These are phyloP conservation scores for Gymnorhina tibicen DNA, from an alignment of 2,113 vertebrate species.

Conservation along the genomic window DNA sequence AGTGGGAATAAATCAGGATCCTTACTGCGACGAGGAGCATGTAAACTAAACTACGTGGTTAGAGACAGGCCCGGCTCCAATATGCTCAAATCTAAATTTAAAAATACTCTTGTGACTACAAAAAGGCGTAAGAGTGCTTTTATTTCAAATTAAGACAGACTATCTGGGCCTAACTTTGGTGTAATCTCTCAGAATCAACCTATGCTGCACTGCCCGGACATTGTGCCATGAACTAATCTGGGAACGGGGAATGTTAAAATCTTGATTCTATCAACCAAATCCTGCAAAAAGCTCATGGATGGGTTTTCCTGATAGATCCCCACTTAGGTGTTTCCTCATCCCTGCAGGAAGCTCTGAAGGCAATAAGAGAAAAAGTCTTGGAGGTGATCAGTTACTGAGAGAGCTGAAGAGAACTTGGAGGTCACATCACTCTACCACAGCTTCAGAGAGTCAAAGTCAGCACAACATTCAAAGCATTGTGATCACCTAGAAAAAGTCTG, in stretches of 20 bases:
- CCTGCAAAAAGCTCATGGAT: background rate
- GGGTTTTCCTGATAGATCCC: background rate
- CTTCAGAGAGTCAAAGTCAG: background rate
- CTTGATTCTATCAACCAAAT: background rate
- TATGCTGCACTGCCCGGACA: background rate
- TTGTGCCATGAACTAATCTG: background rate
- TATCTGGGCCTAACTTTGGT: background rate
- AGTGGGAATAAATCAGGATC: background rate
- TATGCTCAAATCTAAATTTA: background rate
- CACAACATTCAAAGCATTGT: background rate
- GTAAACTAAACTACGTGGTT: background rate
- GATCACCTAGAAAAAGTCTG: background rate
- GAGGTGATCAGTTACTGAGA: background rate
- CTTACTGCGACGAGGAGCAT: background rate
- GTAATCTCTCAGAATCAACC: background rate
- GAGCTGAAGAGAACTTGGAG: background rate
- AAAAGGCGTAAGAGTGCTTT: background rate
- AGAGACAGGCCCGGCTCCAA: background rate
- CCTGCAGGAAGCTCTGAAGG: background rate
- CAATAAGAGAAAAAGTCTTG: background rate
- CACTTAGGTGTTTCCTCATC: background rate
- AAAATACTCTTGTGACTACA: background rate
- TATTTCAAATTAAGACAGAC: background rate
- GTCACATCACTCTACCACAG: background rate
- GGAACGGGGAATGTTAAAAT: background rate